Percentiles rank a stretch among this genome's conserved stretches.
Conservation (phyloP, 2,888 invertebrate species). For the Camptogramma bilineatum region DNA sequence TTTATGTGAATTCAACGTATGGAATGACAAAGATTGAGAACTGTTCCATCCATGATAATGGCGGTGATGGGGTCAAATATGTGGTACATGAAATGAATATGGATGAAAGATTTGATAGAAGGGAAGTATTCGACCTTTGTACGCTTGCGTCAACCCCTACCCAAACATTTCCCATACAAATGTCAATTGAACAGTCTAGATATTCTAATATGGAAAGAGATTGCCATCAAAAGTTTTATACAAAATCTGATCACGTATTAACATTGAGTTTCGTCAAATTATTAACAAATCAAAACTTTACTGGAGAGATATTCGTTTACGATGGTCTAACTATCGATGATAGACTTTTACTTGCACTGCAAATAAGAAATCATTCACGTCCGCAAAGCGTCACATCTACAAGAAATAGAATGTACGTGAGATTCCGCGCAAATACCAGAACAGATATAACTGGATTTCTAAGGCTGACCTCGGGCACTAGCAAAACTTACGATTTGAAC, state of each 20-base stretch:
- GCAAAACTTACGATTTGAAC: constrained; percentile 94
- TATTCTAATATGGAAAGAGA: constrained; percentile 89
- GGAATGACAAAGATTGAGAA: constrained; percentile 92
- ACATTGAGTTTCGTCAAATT: constrained; percentile 95
- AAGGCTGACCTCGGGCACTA: constrained; percentile 90
- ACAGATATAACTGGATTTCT: constrained; percentile 91
- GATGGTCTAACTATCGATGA: constrained; percentile 91
- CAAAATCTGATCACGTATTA: constrained; percentile 91
- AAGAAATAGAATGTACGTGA: constrained; percentile 91
- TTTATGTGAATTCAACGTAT: constrained; percentile 95
- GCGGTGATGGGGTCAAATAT: constrained; percentile 95
- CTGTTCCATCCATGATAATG: constrained; percentile 92
- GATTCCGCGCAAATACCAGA: constrained; percentile 90
- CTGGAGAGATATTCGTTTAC: constrained; percentile 90
- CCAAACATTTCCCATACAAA: constrained; percentile 94
- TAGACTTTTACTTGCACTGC: constrained; percentile 89
- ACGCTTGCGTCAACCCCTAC: constrained; percentile 92
- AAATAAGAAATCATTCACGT: constrained; percentile 92
- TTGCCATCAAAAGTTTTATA: constrained; percentile 93
- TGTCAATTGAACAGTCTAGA: constrained; percentile 92
- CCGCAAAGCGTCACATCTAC: constrained; percentile 95
- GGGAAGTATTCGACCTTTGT: constrained; percentile 93
- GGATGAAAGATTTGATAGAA: constrained; percentile 90
- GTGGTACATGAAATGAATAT: constrained; percentile 92
- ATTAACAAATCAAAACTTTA: constrained; percentile 90